Evolutionary conservation across 2,797 vertebrate species (phyloP), one percentile per base, ranked within the genome.

Genomic region (Catamblyrhynchus diadema): DNA sequence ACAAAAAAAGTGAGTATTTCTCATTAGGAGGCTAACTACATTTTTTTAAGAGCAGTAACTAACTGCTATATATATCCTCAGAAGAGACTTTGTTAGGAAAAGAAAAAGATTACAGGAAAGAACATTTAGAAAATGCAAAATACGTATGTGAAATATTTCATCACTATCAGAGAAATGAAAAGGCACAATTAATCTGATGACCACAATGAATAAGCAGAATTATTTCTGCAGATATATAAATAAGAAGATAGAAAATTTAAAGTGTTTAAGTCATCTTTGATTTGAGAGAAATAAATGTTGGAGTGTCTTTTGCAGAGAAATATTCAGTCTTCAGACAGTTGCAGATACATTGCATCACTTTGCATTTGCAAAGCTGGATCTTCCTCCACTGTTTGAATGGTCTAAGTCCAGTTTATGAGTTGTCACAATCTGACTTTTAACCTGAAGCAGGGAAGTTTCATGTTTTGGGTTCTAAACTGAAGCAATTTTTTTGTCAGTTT

Each of bases 1-100:
- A 42, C 41, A 42, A 7, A 74, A 74, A 51, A 41, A 54, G 14
- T 11, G 12, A 28, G 1, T 41, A 23, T 32, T 80, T 85, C 9
- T 59, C 2, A 12, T 73, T 47, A 66, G 44, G 10, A 75, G 65
- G 18, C 16, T 73, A 27, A 14, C 25, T 87, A 23, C 15, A 56
- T 2, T 59, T 65, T 70, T 71, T 61, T 11, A 62, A 47, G 22
- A 85, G 33, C 10, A 33, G 22, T 73, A 21, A 10, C 4, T 41
- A 69, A 60, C 14, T 61, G 24, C 39, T 86, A 1, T 50, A n/a
- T 53, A 14, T n/a, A 22, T 33, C 7, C 51, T 93, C 35, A 54
- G 14, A 70, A 37, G 16, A 30, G 8, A 35, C 10, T 19, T 83
- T n/a, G 15, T 3, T 50, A 33, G 0, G 0, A 14, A 25, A 14